Percentiles rank a stretch among this genome's conserved stretches.
phyloP scores from a whole-genome alignment of 2,888 invertebrate species.

The Laothoe populi region DNA sequence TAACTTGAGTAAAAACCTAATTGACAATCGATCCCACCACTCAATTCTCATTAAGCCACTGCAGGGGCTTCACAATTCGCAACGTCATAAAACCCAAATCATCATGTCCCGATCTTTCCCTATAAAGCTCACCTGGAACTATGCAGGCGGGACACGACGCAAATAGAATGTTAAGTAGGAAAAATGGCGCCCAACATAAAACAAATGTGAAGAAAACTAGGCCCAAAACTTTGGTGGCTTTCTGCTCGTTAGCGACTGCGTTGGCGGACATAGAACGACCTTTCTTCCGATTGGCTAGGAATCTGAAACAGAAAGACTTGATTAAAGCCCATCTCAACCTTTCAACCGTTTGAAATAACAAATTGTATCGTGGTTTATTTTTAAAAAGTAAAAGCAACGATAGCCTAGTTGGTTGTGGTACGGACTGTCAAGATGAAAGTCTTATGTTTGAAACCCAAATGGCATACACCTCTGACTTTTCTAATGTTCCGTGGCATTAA shows the following conservation, averaged over 20 bases:
- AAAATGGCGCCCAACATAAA: constrained; percentile 97
- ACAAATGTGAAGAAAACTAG: constrained; percentile 97
- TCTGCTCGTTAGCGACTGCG: constrained; percentile 96
- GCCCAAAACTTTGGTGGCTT: constrained; percentile 96
- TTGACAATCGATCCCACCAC: too few species aligned
- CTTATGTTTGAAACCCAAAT: too few species aligned
- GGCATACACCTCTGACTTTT: too few species aligned
- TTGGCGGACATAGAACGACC: constrained; percentile 90
- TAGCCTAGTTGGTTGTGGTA: too few species aligned
- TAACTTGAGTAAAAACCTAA: too few species aligned
- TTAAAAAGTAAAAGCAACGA: too few species aligned
- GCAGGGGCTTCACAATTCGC: too few species aligned
- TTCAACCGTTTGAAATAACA: too few species aligned
- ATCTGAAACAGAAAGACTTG: constrained; percentile 72
- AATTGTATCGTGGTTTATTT: too few species aligned
- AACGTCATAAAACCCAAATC: constrained; percentile 5
- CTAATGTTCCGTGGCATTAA: too few species aligned
- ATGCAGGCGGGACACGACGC: constrained; percentile 93
- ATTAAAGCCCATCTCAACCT: background rate
- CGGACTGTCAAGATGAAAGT: too few species aligned
- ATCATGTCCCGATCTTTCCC: background rate
- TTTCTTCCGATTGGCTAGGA: constrained; percentile 88
- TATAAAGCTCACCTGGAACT: constrained; percentile 84
- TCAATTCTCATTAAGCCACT: too few species aligned
- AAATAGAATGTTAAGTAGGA: constrained; percentile 93